These are phyloP conservation scores for Allobates femoralis DNA, from an alignment of 2,797 vertebrate species.

Conservation along the genomic window DNA sequence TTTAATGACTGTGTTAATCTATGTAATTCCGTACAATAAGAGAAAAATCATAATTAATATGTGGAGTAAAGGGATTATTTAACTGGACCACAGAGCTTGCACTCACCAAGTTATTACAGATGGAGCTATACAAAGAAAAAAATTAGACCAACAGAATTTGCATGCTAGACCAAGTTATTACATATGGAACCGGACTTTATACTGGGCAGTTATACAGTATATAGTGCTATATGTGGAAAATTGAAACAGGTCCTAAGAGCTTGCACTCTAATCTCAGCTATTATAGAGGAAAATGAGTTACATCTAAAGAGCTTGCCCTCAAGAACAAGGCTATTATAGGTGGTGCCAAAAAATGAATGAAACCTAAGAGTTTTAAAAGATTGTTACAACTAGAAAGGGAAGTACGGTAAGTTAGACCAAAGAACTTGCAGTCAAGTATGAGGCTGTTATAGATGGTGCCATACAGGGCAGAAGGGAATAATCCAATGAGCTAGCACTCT, in stretches of 20 bases:
- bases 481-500: background rate
- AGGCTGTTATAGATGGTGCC: background rate
- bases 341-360: no score
- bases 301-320: background rate
- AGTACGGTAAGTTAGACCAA: no score
- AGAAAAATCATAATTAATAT: background rate
- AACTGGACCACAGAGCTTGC: background rate
- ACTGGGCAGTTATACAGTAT: background rate
- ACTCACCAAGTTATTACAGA: background rate
- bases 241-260: background rate
- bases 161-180: background rate
- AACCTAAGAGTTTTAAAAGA: no score
- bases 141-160: background rate
- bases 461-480: background rate
- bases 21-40: background rate
- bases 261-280: background rate
- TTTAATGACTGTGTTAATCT: background rate
- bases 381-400: no score
- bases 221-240: background rate
- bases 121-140: background rate
- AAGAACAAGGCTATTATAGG: background rate
- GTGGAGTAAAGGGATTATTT: background rate
- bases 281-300: background rate
- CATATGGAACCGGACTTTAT: background rate
- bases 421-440: background rate